A percentile compares a stretch with the other conserved stretches of the same genome.
These are phyloP conservation scores for Deroplatys truncata DNA, from an alignment of 2,888 invertebrate genomes.

Conservation along the genomic window DNA sequence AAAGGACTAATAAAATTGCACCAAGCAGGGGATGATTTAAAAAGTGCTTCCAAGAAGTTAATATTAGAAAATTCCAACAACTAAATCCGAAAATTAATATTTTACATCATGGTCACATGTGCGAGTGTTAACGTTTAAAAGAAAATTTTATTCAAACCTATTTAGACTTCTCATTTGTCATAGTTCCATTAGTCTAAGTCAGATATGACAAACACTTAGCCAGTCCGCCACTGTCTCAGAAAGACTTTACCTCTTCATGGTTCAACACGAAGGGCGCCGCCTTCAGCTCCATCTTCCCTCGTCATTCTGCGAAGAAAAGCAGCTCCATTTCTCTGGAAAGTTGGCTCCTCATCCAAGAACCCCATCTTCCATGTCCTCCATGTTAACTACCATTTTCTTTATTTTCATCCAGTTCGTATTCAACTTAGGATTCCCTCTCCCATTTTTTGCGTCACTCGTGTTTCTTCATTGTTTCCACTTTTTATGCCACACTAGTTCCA, in stretches of 20 bases:
- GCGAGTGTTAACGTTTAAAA: too few relatives aligned
- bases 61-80: too few relatives aligned
- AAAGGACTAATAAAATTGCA: too few relatives aligned
- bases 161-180: background rate
- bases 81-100: too few relatives aligned
- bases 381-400: background rate
- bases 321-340: conserved; percentile 25
- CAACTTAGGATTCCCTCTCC: conserved; percentile 7
- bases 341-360: conserved; percentile 25
- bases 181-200: background rate
- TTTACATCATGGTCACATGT: too few relatives aligned
- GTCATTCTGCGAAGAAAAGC: conserved; percentile 29
- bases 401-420: background rate
- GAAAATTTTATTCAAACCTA: background rate
- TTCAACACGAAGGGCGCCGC: conserved; percentile 1
- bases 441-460: background rate
- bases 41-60: too few relatives aligned
- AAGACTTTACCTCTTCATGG: background rate
- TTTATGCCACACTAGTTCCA: conserved; percentile 13
- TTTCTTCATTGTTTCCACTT: conserved; percentile 12
- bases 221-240: background rate
- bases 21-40: too few relatives aligned
- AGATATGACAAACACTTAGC: background rate
- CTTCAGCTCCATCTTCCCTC: background rate
- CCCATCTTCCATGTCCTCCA: conserved; percentile 6